These are phyloP conservation scores for Salvator merianae DNA, from an alignment of 2,113 vertebrate genomes.

Conservation along the genomic window DNA sequence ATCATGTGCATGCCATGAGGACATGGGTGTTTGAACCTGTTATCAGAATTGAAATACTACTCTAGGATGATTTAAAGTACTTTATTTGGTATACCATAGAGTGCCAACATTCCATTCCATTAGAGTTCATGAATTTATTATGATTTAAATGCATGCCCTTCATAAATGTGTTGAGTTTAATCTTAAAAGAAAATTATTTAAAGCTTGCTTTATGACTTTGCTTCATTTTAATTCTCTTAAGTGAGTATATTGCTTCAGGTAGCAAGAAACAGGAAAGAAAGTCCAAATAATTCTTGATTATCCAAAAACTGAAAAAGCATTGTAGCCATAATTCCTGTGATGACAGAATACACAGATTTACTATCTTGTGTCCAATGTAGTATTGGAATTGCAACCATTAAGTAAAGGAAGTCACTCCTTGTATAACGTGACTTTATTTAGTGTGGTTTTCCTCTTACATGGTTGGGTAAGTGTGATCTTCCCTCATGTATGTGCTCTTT, in stretches of 20 bases:
- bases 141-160: slow-evolving; percentile 35
- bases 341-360: background rate
- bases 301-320: background rate
- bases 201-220: background rate
- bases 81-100: slow-evolving; percentile 11
- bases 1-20: slow-evolving; percentile 49
- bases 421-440: no score
- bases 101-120: slow-evolving; percentile 55
- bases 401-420: no score
- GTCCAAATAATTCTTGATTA: background rate
- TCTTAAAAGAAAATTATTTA: slow-evolving; percentile 18
- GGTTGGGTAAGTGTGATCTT: no score
- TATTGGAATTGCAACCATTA: background rate
- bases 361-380: background rate
- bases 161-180: slow-evolving; percentile 16
- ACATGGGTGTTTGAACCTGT: slow-evolving; percentile 51
- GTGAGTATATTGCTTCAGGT: background rate
- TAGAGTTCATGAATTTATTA: slow-evolving; percentile 45
- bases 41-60: slow-evolving; percentile 46
- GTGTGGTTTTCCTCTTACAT: no score
- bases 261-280: background rate
- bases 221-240: background rate
- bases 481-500: no score
- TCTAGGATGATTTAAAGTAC: slow-evolving; percentile 52
- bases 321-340: background rate